Evolutionary conservation across 2,113 vertebrate genomes (phyloP).

Genomic region (Eudyptes chrysolophus): DNA sequence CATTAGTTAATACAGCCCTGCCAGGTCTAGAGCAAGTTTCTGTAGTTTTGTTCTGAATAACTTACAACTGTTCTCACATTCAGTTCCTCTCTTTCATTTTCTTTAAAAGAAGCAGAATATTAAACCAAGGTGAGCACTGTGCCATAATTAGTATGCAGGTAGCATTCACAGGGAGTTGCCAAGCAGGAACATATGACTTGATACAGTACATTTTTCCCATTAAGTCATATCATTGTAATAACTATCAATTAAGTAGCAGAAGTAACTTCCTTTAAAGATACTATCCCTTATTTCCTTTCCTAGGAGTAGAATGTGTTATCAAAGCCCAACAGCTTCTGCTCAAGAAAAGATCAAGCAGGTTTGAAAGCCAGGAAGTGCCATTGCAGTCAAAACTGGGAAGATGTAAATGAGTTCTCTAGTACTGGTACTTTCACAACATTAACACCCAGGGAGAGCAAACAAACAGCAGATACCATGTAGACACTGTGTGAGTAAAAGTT

Average conservation of each 20-base stretch:
- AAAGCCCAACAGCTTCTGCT: background rate
- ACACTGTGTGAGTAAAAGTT: background rate
- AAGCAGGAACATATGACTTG: background rate
- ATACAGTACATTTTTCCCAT: background rate
- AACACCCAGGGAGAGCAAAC: background rate
- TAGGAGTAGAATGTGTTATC: background rate
- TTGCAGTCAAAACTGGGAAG: background rate
- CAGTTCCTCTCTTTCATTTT: constrained; percentile 15
- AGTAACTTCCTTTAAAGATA: background rate
- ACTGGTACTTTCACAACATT: background rate
- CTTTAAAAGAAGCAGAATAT: constrained; percentile 27
- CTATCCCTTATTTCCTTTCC: background rate
- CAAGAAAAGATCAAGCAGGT: background rate
- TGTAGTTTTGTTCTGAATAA: constrained; percentile 40
- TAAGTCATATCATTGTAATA: background rate
- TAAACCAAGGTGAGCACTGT: constrained; percentile 4
- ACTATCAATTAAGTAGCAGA: constrained; percentile 6
- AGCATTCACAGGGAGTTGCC: background rate
- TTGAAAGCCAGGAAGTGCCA: background rate
- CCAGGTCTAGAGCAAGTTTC: constrained; percentile 24
- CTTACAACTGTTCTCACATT: background rate
- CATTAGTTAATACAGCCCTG: background rate
- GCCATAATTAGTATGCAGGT: constrained; percentile 7
- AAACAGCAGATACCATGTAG: background rate
- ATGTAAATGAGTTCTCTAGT: background rate